phyloP scores from a whole-genome alignment of 1,140 invertebrate species.

The Drosophila sp. region DNA sequence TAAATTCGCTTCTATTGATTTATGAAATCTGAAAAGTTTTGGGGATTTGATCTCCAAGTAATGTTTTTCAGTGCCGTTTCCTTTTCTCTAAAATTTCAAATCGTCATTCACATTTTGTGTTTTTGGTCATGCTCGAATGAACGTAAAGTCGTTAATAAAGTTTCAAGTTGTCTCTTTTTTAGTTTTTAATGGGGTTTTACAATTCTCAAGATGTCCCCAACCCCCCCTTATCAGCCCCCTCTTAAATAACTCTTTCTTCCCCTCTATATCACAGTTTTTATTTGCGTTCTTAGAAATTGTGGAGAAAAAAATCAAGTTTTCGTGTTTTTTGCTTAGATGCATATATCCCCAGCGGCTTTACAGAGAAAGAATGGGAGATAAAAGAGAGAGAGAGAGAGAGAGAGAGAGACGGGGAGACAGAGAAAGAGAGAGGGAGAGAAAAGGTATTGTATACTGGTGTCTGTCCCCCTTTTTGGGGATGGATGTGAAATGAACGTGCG shows the following conservation, averaged over 20 bases:
- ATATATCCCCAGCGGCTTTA: neutral
- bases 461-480: conserved; percentile 25
- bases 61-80: neutral
- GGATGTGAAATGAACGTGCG: conserved; percentile 34
- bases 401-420: neutral
- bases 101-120: neutral
- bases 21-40: too few relatives aligned
- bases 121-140: neutral
- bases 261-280: neutral
- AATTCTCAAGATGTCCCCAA: neutral
- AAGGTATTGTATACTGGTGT: conserved; percentile 20
- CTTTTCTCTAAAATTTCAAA: conserved; percentile 6
- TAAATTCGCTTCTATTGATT: too few relatives aligned
- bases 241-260: neutral
- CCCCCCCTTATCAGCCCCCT: too few relatives aligned
- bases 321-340: conserved; percentile 1
- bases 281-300: conserved; percentile 8
- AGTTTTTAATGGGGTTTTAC: neutral
- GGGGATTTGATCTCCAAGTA: too few relatives aligned
- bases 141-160: neutral
- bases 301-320: conserved; percentile 1
- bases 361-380: neutral
- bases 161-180: neutral
- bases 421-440: neutral
- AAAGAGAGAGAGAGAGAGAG: neutral